phyloP scores from a whole-genome alignment of 1,140 invertebrate species.

The Rhopalosiphum maidis region DNA sequence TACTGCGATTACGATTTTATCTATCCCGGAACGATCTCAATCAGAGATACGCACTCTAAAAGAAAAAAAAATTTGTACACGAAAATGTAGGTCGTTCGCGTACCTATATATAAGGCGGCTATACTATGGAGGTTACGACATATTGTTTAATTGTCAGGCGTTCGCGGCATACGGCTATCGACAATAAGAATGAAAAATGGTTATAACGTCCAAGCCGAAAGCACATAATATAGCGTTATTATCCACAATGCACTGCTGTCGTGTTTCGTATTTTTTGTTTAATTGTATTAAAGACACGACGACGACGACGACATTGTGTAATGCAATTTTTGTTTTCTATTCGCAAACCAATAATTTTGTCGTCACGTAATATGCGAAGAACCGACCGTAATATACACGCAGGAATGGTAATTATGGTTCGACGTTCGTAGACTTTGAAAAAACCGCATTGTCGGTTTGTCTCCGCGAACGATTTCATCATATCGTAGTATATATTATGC shows the following conservation, averaged over 20 bases:
- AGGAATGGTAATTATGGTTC: neutral
- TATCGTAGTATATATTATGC: neutral
- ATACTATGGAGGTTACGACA: conserved; percentile 17
- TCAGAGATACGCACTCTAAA: neutral
- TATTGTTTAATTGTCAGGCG: conserved; percentile 16
- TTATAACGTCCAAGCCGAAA: neutral
- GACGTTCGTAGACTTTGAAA: neutral
- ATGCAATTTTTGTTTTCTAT: neutral
- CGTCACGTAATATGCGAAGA: neutral
- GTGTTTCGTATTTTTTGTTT: neutral
- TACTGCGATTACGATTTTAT: neutral
- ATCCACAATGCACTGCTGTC: neutral
- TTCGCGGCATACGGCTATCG: neutral
- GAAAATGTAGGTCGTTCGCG: conserved; percentile 1
- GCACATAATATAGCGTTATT: neutral
- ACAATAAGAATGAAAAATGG: neutral
- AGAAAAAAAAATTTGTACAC: neutral
- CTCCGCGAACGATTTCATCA: neutral
- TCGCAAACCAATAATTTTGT: conserved; percentile 25
- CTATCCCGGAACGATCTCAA: neutral
- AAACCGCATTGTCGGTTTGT: neutral
- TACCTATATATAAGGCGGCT: neutral
- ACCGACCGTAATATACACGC: neutral
- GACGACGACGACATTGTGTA: neutral
- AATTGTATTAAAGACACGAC: neutral